Evolutionary conservation across 2,888 invertebrate species (phyloP), one percentile per base, ranked within the genome.

Genomic region (Ephialtes manifestator): DNA sequence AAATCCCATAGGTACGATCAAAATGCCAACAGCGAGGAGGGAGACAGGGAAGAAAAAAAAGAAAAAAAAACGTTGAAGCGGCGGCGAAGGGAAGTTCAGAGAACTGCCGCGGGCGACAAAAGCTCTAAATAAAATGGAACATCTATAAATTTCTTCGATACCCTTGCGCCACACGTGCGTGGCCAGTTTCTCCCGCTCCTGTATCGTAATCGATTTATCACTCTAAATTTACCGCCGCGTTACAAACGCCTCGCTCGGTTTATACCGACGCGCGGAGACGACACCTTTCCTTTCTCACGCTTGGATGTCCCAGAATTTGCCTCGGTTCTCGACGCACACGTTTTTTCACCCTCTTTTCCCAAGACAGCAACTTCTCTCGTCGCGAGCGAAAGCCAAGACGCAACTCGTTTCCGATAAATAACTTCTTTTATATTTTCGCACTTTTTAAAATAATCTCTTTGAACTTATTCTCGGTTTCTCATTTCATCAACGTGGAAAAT

Each of bases 131-230:
- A 75, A 75, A 75, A 18, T 63, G 74, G 55, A 46, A 58, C 72
- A 72, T n/a, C 58, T 43, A 72, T 72, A 58, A 72, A 72, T 72
- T 46, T 46, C 46, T 43, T 58, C 58, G 46, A 58, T 43, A 18
- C 43, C n/a, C 55, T 15, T 39, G 43, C 3, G 31, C 7, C 31
- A 63, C 60, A 43, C 58, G 58, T 39, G 39, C 43, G 18, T 20
- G 39, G 39, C 13, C 39, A 35, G 13, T 31, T 58, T 53, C 71
- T 18, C 43, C 10, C 28, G 43, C 20, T 58, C 46, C n/a, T 28
- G 58, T 58, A 43, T 43, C 43, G 58, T 43, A 72, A 72, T 58
- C 72, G 72, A 72, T 72, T 72, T 72, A 43, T 72, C 72, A 46
- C 72, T 43, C 58, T 46, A 18, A 43, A 58, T 72, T 58, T 58